phyloP scores from a whole-genome alignment of 2,888 invertebrate genomes.

The Bugulina stolonifera region DNA sequence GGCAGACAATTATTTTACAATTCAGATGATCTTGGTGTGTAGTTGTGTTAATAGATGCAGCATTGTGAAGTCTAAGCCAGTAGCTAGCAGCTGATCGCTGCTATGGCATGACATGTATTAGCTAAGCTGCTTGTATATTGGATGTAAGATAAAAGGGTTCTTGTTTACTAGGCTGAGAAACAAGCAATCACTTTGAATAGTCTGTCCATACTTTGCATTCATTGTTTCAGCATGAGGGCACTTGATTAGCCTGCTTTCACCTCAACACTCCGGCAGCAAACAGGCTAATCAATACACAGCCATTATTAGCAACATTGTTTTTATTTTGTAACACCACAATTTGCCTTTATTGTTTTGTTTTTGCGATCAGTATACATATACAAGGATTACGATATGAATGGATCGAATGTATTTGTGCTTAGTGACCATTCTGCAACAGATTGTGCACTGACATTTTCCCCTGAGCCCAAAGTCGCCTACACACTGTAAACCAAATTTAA shows the following conservation, averaged over 20 bases:
- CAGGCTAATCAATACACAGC: neutral
- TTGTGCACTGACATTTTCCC: neutral
- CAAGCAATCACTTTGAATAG: neutral
- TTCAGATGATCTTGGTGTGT: too few relatives aligned
- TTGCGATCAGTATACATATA: neutral
- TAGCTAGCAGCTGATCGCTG: neutral
- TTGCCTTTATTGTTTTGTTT: neutral
- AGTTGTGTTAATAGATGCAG: neutral
- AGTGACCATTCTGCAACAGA: neutral
- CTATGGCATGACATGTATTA: constrained; percentile 6
- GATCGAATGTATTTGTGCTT: neutral
- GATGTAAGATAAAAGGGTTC: neutral
- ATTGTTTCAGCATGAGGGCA: constrained; percentile 25
- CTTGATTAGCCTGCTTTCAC: constrained; percentile 14
- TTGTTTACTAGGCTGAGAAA: constrained; percentile 25
- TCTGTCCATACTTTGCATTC: neutral
- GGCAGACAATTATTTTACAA: too few relatives aligned
- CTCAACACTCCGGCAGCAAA: neutral
- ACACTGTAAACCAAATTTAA: too few relatives aligned
- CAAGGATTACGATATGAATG: too few relatives aligned
- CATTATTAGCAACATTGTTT: neutral
- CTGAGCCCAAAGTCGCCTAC: too few relatives aligned
- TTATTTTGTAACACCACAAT: constrained; percentile 5
- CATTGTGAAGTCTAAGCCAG: neutral
- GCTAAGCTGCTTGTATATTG: neutral